phyloP scores from a whole-genome alignment of 2,113 vertebrate species.

The Urocynchramus pylzowi region DNA sequence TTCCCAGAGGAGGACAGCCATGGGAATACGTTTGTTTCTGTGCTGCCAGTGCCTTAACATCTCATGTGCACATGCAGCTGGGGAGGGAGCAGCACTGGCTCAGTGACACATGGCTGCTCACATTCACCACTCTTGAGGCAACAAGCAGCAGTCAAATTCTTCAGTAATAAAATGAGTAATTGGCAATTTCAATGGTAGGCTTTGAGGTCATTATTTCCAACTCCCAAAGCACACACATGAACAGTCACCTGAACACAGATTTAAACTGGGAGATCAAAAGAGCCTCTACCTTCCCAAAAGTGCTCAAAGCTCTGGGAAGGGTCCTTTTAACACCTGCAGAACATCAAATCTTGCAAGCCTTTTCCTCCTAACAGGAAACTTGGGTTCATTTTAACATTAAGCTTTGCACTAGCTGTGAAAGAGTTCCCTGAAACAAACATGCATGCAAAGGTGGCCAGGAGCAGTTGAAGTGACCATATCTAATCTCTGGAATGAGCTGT shows the following conservation, averaged over 20 bases:
- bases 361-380: neutral
- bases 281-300: neutral
- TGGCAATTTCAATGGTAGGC: neutral
- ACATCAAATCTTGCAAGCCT: neutral
- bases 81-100: neutral
- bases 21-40: neutral
- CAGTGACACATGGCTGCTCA: neutral
- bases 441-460: neutral
- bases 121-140: neutral
- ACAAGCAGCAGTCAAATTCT: neutral
- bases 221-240: neutral
- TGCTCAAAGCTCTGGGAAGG: neutral
- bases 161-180: neutral
- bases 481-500: neutral
- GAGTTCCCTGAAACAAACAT: neutral
- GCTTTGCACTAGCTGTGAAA: neutral
- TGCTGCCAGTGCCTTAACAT: neutral
- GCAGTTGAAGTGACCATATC: accelerated
- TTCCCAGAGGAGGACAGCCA: neutral
- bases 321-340: neutral
- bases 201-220: neutral
- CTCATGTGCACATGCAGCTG: neutral
- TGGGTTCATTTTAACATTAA: neutral
- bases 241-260: neutral
- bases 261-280: neutral